Percentiles rank a stretch among this genome's conserved stretches.
phyloP scores from a whole-genome alignment of 2,797 vertebrate species.

The Apogon talboti region DNA sequence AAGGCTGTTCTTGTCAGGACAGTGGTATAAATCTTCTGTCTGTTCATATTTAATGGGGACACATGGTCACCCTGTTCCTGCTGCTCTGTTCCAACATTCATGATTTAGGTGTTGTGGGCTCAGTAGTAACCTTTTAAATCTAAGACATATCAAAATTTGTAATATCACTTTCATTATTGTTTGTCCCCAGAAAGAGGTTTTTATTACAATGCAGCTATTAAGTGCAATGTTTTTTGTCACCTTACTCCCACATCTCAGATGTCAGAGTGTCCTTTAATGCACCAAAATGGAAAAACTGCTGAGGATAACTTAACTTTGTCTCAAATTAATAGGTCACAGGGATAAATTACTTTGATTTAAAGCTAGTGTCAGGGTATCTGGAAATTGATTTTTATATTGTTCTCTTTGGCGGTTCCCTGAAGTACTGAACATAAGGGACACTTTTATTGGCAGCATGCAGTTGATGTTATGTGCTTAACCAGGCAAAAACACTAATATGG shows the following conservation, averaged over 20 bases:
- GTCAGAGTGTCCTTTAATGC: slow-evolving; percentile 19
- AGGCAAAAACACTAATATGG: slow-evolving; percentile 44
- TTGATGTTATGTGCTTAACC: slow-evolving; percentile 42
- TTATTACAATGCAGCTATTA: neutral
- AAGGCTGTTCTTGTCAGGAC: slow-evolving; percentile 9
- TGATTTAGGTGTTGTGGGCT: slow-evolving; percentile 15
- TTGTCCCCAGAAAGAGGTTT: slow-evolving; percentile 15
- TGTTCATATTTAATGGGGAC: slow-evolving; percentile 5
- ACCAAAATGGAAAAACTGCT: neutral
- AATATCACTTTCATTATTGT: slow-evolving; percentile 13
- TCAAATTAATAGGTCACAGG: neutral
- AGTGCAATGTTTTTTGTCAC: slow-evolving; percentile 6
- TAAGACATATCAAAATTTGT: neutral
- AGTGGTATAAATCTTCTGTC: neutral
- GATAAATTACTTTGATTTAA: neutral
- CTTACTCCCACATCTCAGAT: slow-evolving; percentile 10
- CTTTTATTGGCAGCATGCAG: slow-evolving; percentile 6
- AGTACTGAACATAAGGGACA: neutral
- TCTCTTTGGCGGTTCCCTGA: neutral
- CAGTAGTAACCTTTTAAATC: slow-evolving; percentile 19
- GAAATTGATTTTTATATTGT: neutral
- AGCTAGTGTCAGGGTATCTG: neutral
- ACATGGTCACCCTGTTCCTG: neutral
- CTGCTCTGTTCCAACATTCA: neutral
- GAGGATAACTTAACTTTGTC: neutral